Conservation (phyloP, 1,140 invertebrate species). For the Telenomus remus region DNA sequence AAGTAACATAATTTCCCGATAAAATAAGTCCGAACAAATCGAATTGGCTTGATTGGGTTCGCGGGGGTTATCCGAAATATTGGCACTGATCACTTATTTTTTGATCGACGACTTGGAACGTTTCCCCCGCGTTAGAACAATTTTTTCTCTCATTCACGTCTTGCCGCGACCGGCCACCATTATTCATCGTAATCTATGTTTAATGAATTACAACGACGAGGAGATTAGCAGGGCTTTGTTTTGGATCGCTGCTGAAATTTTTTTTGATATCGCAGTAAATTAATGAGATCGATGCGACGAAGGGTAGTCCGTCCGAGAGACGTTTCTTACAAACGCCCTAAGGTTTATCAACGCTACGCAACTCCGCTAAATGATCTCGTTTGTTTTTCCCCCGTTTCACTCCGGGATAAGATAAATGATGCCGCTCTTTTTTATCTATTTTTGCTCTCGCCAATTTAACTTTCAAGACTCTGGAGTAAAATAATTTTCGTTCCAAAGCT, state of each 20-base stretch:
- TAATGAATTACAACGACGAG: conserved; percentile 36
- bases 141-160: too few species aligned
- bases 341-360: conserved; percentile 22
- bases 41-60: conserved; percentile 45
- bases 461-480: not conserved
- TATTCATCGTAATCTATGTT: conserved; percentile 46
- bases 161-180: conserved; percentile 27
- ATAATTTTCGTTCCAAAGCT: conserved; percentile 8
- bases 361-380: conserved; percentile 17
- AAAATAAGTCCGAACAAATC: conserved; percentile 45
- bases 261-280: conserved; percentile 39
- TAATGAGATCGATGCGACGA: conserved; percentile 43
- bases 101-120: conserved; percentile 19
- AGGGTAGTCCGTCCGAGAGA: conserved; percentile 18
- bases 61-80: conserved; percentile 21
- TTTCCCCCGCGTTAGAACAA: too few species aligned
- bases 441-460: conserved; percentile 8
- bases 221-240: conserved; percentile 30
- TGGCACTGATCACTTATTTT: conserved; percentile 30
- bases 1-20: conserved; percentile 34
- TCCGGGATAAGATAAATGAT: conserved; percentile 14
- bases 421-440: conserved; percentile 3
- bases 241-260: conserved; percentile 29
- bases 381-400: conserved; percentile 13
- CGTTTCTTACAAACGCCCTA: conserved; percentile 18